Conservation (phyloP, 2,888 invertebrate genomes). For the Nomada hirtipes region DNA sequence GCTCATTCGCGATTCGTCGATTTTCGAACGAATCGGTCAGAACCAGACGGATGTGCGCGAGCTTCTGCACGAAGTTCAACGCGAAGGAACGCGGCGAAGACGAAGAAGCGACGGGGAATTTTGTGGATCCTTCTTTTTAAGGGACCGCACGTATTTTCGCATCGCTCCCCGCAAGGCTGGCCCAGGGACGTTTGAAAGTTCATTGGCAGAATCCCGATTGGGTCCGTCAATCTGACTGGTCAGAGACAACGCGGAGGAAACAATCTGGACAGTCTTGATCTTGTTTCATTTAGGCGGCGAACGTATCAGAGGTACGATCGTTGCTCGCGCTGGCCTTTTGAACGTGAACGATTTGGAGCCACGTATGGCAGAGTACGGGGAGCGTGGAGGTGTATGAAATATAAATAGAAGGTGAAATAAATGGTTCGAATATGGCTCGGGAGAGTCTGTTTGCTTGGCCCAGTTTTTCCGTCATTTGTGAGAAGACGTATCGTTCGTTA, state of each 20-base stretch:
- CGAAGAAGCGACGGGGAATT: neutral
- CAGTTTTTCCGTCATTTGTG: no score
- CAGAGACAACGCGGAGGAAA: neutral
- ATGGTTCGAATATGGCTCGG: no score
- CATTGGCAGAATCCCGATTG: neutral
- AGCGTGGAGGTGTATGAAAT: neutral
- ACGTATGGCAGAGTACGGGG: no score
- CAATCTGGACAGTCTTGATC: neutral
- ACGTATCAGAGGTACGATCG: neutral
- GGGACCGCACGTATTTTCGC: no score
- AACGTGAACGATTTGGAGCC: neutral
- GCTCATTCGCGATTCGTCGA: constrained; percentile 21
- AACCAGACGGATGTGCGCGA: no score
- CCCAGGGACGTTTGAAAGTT: neutral
- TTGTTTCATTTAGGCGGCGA: neutral
- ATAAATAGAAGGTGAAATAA: constrained; percentile 5
- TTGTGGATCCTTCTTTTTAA: no score
- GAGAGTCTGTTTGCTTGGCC: no score
- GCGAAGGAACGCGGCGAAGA: no score
- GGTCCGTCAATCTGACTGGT: neutral
- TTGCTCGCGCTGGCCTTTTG: neutral
- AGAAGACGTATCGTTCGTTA: no score
- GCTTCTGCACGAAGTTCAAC: no score
- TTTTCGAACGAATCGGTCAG: constrained; percentile 9
- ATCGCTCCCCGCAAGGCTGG: neutral